Percentiles rank a stretch among this genome's conserved stretches.
phyloP scores from a whole-genome alignment of 2,888 invertebrate genomes.

The Sarcophaga caerulescens region DNA sequence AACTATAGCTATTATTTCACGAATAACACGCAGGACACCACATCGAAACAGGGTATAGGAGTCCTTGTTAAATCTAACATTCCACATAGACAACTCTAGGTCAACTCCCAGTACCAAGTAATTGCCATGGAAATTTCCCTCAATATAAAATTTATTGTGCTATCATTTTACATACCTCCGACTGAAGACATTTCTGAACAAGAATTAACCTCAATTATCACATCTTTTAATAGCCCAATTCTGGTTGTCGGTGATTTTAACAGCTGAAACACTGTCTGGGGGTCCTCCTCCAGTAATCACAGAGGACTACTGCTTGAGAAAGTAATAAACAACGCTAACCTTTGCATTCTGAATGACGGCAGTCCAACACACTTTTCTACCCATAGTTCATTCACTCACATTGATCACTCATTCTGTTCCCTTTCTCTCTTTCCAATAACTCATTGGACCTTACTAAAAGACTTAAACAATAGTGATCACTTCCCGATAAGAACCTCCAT shows the following conservation, averaged over 20 bases:
- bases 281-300: not conserved
- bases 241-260: not conserved
- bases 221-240: not conserved
- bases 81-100: slow-evolving; percentile 5
- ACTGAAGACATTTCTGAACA: not conserved
- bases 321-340: not conserved
- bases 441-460: no score
- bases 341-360: slow-evolving; percentile 8
- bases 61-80: slow-evolving; percentile 34
- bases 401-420: not conserved
- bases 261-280: slow-evolving; percentile 19
- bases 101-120: not conserved
- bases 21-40: slow-evolving; percentile 5
- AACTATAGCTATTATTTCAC: not conserved
- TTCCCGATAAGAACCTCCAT: not conserved
- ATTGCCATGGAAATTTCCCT: slow-evolving; percentile 4
- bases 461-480: no score
- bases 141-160: slow-evolving; percentile 2
- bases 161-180: not conserved
- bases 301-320: slow-evolving; percentile 1
- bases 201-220: not conserved
- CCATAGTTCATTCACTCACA: slow-evolving; percentile 7
- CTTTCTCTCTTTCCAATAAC: no score
- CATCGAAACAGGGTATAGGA: slow-evolving; percentile 30
- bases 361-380: slow-evolving; percentile 17